Conservation (phyloP, 2,888 invertebrate genomes). For the Acanthosepion pharaonis region DNA sequence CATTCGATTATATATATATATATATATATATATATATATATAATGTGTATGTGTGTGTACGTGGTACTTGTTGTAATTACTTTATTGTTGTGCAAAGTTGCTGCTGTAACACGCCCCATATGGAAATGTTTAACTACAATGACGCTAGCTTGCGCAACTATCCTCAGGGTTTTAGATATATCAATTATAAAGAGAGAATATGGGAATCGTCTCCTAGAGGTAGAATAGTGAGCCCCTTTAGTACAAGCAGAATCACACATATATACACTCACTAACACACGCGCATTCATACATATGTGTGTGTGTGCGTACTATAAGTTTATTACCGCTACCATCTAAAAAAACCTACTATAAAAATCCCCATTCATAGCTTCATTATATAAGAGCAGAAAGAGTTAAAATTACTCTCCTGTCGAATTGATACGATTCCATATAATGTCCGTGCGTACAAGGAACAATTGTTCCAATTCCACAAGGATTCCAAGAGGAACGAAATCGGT, state of each 20-base stretch:
- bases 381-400: not conserved
- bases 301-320: not conserved
- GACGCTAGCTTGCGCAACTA: too few species aligned
- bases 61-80: too few species aligned
- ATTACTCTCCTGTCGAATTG: not conserved
- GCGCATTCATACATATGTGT: not conserved
- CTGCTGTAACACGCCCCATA: too few species aligned
- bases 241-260: not conserved
- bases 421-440: not conserved
- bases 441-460: not conserved
- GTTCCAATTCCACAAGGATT: not conserved
- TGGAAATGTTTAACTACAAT: too few species aligned
- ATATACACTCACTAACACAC: not conserved
- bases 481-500: not conserved
- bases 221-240: too few species aligned
- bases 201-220: too few species aligned
- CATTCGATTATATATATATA: too few species aligned
- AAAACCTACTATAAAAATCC: not conserved
- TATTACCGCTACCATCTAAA: not conserved
- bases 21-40: too few species aligned
- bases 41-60: too few species aligned
- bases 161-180: not conserved
- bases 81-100: too few species aligned
- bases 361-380: not conserved
- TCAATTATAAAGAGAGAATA: not conserved